Base-by-base conservation (phyloP, 2,113 vertebrate species). In the Syngnathus typhle region DNA sequence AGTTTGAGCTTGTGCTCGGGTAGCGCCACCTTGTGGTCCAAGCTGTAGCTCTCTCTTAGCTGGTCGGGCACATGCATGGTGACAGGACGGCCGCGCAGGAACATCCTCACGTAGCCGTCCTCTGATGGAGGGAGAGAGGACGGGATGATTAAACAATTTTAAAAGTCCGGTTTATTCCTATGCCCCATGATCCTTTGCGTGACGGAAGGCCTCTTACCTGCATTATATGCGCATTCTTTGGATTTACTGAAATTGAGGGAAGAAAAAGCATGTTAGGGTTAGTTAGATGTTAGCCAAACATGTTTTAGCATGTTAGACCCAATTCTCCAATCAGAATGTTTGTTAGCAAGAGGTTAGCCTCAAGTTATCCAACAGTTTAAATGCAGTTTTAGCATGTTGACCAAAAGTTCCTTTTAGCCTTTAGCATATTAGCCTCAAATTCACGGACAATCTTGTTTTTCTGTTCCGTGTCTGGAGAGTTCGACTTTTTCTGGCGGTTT, bases 101-200 rank as follows among this genome's bases (percentile, higher is more conserved):
- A 96, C 94, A 96, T 94, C 83, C 95, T 91, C 79, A 96, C 94
- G 0, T 93, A 91, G 18, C 93, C 88, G 60, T 96, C 95, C 83
- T 96, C 95, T 95, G 89, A 36, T 2, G 11, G 4, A 12, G 36
- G 19, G 15, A 32, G 15, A 41, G 54, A 49, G 36, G 38, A 63
- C 21, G 11, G 54, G 54, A 32, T 6, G n/a, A 23, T 32, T 23
- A 32, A 12, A 56, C 51, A 23, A 21, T 54, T 23, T 54, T 0
- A 54, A 47, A 6, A 47, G 1, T 15, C 27, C 27, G 3, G 2
- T 3, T 32, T 32, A 32, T 32, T 32, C 27, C 27, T 32, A 23
- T 23, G 23, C 23, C 23, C 23, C 23, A 23, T 23, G 27, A 32
- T 32, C 27, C 27, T 32, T 32, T 32, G 27, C 27, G 9, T 0